These are phyloP conservation scores for Arnoldichthys spilopterus DNA, from an alignment of 2,797 vertebrate genomes.

Conservation along the genomic window DNA sequence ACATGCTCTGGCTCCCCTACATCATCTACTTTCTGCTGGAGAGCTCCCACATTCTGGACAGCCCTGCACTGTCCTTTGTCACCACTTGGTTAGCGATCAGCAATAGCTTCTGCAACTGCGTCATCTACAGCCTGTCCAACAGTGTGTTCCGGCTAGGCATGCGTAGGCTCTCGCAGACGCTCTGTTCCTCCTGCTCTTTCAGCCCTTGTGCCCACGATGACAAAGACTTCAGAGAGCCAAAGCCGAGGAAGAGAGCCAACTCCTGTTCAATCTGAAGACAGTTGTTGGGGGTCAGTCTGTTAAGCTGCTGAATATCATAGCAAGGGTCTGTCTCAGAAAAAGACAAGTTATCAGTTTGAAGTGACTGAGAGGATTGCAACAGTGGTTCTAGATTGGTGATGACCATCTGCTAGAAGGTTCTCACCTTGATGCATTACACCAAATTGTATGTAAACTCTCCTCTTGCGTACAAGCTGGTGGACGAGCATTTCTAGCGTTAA, in stretches of 20 bases:
- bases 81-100: constrained; percentile 99
- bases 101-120: constrained; percentile 99
- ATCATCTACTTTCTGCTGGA: constrained; percentile 98
- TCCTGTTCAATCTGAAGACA: constrained; percentile 91
- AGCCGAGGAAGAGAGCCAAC: constrained; percentile 92
- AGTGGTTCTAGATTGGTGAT: constrained; percentile 29
- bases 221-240: constrained; percentile 87
- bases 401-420: background rate
- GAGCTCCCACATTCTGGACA: constrained; percentile 93
- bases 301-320: constrained; percentile 53
- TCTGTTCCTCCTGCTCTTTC: constrained; percentile 91
- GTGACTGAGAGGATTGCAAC: constrained; percentile 47
- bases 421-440: constrained; percentile 1
- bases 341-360: constrained; percentile 34
- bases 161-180: constrained; percentile 91
- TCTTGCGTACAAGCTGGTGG: constrained; percentile 8
- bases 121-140: constrained; percentile 98
- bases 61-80: constrained; percentile 91
- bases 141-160: constrained; percentile 97
- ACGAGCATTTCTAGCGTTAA: background rate
- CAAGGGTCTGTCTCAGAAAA: constrained; percentile 37
- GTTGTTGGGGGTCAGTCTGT: constrained; percentile 45
- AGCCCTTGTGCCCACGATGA: constrained; percentile 83
- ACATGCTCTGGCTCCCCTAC: constrained; percentile 97
- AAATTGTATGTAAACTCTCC: constrained; percentile 4